Evolutionary conservation across 2,113 vertebrate genomes (phyloP).

Genomic region (Tragulus kanchil): DNA sequence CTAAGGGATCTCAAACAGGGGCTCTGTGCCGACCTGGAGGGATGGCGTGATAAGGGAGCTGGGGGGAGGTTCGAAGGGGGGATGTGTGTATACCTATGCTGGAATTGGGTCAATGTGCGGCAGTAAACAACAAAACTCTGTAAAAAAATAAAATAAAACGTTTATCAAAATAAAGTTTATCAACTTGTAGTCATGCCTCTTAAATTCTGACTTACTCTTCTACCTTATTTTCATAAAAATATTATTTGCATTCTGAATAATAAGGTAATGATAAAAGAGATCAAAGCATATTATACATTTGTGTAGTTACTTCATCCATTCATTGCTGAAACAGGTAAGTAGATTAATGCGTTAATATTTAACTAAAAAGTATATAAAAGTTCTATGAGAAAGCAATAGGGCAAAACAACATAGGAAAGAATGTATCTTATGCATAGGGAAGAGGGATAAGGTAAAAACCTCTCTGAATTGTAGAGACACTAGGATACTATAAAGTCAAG

Average conservation of each 20-base stretch:
- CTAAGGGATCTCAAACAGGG: too few species aligned
- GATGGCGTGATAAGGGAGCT: too few species aligned
- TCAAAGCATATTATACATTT: not conserved
- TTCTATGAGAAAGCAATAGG: not conserved
- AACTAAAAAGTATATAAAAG: not conserved
- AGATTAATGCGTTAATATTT: not conserved
- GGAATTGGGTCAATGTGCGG: too few species aligned
- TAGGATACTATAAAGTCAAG: not conserved
- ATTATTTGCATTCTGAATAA: conserved; percentile 12
- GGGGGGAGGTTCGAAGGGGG: too few species aligned
- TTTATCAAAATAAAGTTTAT: not conserved
- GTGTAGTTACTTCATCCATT: not conserved
- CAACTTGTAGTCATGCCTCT: not conserved
- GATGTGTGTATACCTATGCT: too few species aligned
- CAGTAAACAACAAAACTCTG: too few species aligned
- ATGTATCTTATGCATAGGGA: not conserved
- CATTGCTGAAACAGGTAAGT: not conserved
- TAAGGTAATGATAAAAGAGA: not conserved
- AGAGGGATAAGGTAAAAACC: not conserved
- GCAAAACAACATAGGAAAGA: not conserved
- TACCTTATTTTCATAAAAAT: not conserved
- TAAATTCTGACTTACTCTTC: not conserved
- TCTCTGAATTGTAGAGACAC: not conserved
- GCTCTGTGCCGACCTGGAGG: too few species aligned
- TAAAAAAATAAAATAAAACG: too few species aligned